phyloP scores from a whole-genome alignment of 2,113 vertebrate species.

The Chionodraco myersi region DNA sequence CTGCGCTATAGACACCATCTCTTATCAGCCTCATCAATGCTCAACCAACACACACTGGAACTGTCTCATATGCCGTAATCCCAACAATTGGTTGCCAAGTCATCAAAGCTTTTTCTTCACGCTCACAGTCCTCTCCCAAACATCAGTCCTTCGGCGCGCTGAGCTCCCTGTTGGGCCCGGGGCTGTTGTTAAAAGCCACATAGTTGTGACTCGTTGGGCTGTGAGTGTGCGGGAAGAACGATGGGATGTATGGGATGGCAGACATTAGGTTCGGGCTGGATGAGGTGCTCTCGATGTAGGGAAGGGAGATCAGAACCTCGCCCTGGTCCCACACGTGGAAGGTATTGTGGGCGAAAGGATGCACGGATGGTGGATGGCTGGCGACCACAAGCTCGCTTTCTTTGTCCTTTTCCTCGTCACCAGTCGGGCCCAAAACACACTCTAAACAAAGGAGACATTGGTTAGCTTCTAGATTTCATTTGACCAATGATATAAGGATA shows the following conservation, averaged over 20 bases:
- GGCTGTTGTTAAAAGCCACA: constrained; percentile 43
- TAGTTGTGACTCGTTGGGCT: constrained; percentile 57
- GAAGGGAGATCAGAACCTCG: constrained; percentile 77
- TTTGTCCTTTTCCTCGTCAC: constrained; percentile 69
- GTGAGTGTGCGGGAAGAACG: constrained; percentile 78
- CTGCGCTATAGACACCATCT: neutral
- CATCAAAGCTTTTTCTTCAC: neutral
- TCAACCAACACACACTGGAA: neutral
- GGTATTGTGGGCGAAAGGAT: constrained; percentile 80
- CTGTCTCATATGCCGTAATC: neutral
- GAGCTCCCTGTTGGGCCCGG: constrained; percentile 19
- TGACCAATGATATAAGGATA: neutral
- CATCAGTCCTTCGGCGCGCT: constrained; percentile 56
- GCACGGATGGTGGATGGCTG: constrained; percentile 43
- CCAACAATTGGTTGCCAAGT: neutral
- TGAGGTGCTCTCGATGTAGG: constrained; percentile 61
- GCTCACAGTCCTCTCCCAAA: neutral
- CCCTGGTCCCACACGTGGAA: constrained; percentile 87
- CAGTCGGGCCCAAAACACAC: constrained; percentile 82
- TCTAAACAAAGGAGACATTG: constrained; percentile 63
- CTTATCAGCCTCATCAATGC: neutral
- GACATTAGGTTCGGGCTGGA: constrained; percentile 77
- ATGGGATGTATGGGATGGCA: constrained; percentile 75
- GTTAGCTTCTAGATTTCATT: neutral
- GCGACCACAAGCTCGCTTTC: constrained; percentile 42